phyloP scores from a whole-genome alignment of 2,797 vertebrate species.

The Sorex maritimensis region DNA sequence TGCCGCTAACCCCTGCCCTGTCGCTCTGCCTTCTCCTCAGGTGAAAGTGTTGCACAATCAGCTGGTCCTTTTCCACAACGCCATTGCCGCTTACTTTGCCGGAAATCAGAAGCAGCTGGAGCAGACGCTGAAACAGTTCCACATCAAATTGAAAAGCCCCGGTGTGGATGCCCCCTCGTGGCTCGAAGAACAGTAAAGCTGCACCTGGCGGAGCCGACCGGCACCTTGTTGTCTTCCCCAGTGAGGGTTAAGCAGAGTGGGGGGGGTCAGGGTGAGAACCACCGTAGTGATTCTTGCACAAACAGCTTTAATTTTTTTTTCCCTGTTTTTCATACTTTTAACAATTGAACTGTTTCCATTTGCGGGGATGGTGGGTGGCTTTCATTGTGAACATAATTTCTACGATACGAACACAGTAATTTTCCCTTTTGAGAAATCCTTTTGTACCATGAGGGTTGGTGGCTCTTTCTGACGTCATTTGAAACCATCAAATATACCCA shows the following conservation, averaged over 20 bases:
- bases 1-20: slow-evolving; percentile 61
- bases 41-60: slow-evolving; percentile 99
- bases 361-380: slow-evolving; percentile 83
- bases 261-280: slow-evolving; percentile 75
- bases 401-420: slow-evolving; percentile 89
- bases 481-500: slow-evolving; percentile 88
- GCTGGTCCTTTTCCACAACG: slow-evolving; percentile 98
- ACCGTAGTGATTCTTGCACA: slow-evolving; percentile 88
- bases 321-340: slow-evolving; percentile 87
- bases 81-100: slow-evolving; percentile 98
- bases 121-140: slow-evolving; percentile 99
- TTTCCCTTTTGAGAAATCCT: slow-evolving; percentile 88
- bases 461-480: slow-evolving; percentile 88
- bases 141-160: slow-evolving; percentile 99
- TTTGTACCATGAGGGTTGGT: slow-evolving; percentile 89
- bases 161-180: slow-evolving; percentile 97
- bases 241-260: slow-evolving; percentile 83
- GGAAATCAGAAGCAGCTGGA: slow-evolving; percentile 99
- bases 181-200: slow-evolving; percentile 96
- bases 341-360: slow-evolving; percentile 87
- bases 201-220: slow-evolving; percentile 67
- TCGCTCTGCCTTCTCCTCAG: slow-evolving; percentile 89
- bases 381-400: slow-evolving; percentile 88
- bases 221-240: slow-evolving; percentile 75
- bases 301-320: slow-evolving; percentile 88